Conservation (phyloP, 1,140 invertebrate species). For the Cydia strobilella region DNA sequence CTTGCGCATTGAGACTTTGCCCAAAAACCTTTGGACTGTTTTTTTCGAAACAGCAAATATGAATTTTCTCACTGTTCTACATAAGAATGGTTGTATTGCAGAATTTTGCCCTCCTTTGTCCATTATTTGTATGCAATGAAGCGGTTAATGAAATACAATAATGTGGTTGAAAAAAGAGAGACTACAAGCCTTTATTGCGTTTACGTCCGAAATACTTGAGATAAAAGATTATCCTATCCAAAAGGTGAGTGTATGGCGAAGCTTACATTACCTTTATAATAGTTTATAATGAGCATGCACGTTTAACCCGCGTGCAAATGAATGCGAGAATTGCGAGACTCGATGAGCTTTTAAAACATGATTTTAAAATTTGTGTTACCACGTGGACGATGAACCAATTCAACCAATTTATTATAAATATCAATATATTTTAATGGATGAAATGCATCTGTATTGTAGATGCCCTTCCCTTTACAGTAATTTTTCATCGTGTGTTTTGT, state of each 20-base stretch:
- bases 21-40: neutral
- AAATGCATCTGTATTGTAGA: too few species aligned
- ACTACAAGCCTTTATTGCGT: neutral
- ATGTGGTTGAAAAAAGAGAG: neutral
- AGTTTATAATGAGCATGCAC: constrained; percentile 6
- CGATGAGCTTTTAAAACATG: neutral
- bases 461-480: too few species aligned
- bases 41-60: neutral
- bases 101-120: neutral
- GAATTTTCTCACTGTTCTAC: neutral
- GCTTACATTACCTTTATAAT: neutral
- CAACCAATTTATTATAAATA: too few species aligned
- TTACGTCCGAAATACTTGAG: neutral
- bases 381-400: too few species aligned
- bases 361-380: neutral
- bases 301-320: neutral
- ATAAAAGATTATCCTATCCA: constrained; percentile 5
- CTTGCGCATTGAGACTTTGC: neutral
- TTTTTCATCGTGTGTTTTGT: too few species aligned
- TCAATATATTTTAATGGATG: too few species aligned
- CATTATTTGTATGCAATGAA: constrained; percentile 6
- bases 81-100: neutral
- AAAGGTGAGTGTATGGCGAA: constrained; percentile 8
- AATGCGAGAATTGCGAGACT: neutral
- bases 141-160: constrained; percentile 10